Percentiles rank a stretch among this genome's conserved stretches.
Evolutionary conservation across 1,140 invertebrate genomes (phyloP).

Genomic region (Pseudomyrmex gracilis): DNA sequence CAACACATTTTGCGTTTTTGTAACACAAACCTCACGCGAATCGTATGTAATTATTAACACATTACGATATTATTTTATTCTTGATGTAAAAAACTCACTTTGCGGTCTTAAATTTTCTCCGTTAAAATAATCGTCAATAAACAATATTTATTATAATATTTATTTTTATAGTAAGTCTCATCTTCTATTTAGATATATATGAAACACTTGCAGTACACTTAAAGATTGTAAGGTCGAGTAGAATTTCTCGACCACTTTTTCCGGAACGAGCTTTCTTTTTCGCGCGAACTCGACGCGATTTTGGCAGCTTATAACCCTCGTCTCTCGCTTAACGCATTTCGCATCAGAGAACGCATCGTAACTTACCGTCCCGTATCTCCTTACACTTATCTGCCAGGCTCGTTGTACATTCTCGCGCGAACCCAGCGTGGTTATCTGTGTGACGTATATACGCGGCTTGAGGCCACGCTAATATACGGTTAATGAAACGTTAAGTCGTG

Average conservation of each 20-base stretch:
- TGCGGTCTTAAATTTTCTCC: background rate
- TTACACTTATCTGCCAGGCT: slow-evolving; percentile 71
- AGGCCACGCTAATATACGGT: slow-evolving; percentile 76
- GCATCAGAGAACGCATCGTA: slow-evolving; percentile 70
- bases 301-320: slow-evolving; percentile 72
- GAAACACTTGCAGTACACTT: no score
- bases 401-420: slow-evolving; percentile 69
- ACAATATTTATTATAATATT: no score
- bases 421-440: slow-evolving; percentile 69
- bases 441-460: slow-evolving; percentile 72
- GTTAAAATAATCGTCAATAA: background rate
- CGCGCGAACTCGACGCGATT: slow-evolving; percentile 45
- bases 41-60: background rate
- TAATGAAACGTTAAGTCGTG: slow-evolving; percentile 77
- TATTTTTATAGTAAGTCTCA: no score
- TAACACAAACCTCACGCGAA: background rate
- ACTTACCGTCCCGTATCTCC: slow-evolving; percentile 73
- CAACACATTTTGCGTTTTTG: background rate
- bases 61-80: background rate
- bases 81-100: background rate
- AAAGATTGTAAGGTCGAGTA: no score
- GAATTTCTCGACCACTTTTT: slow-evolving; percentile 10
- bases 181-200: no score
- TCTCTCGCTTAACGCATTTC: slow-evolving; percentile 60
- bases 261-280: background rate